Conservation (phyloP, 2,113 vertebrate genomes). For the Cyprinodon brontotheroides region DNA sequence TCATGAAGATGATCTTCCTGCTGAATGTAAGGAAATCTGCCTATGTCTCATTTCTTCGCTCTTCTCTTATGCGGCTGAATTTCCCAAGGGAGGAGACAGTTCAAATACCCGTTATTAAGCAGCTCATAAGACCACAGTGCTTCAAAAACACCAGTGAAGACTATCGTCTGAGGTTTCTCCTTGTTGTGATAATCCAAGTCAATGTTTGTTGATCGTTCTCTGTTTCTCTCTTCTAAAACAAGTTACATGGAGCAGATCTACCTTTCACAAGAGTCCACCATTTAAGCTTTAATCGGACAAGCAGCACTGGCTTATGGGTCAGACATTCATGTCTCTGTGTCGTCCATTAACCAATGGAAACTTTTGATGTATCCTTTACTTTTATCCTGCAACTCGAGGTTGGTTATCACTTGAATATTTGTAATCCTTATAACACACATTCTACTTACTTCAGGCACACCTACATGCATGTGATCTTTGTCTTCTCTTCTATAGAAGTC, state of each 20-base stretch:
- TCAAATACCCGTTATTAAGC: neutral
- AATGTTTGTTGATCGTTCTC: neutral
- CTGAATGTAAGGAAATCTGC: neutral
- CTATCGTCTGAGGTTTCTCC: neutral
- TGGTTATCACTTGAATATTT: neutral
- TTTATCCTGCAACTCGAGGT: neutral
- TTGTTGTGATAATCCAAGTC: neutral
- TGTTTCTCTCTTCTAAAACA: neutral
- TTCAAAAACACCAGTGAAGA: neutral
- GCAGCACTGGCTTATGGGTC: too few relatives aligned
- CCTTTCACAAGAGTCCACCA: neutral
- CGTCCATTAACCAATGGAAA: too few relatives aligned
- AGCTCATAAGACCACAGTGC: too few relatives aligned
- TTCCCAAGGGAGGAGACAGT: neutral
- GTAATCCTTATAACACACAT: neutral
- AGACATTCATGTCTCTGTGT: too few relatives aligned
- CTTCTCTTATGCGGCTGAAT: neutral
- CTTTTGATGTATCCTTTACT: neutral
- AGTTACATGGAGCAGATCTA: neutral
- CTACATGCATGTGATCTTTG: too few relatives aligned
- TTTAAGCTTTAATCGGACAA: too few relatives aligned
- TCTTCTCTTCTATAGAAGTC: too few relatives aligned
- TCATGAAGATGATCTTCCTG: neutral
- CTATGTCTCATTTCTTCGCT: neutral
- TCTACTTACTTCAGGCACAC: neutral